Evolutionary conservation across 2,888 invertebrate genomes (phyloP), one percentile per base, ranked within the genome.

Genomic region (Caenorhabditis sp.): DNA sequence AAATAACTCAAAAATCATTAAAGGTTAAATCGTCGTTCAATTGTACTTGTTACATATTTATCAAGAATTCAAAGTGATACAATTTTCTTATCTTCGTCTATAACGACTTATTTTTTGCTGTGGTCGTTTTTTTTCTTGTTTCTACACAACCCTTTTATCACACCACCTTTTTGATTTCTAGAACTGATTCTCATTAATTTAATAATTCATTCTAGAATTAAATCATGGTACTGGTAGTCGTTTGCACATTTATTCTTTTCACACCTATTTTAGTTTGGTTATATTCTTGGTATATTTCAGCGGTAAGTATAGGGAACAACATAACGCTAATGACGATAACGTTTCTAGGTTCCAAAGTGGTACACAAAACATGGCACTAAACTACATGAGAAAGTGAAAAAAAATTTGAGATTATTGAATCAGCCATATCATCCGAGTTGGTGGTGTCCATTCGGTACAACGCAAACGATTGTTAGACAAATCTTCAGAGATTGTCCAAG

Each of bases 391-490:
- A 77, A 75, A 54, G 70, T 68, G 17, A 51, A 63, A 23, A 62
- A 53, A 24, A 73, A 79, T 62, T 58, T 78, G 19, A 66, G 66
- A 36, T 67, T 74, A 8, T 43, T 78, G 12, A 50, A 69, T 31
- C 63, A 76, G 50, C 43, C 43, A n/a, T 83, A 80, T 70, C 75
- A 74, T 59, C 83, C 83, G 14, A 77, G 79, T 19, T 83, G 82
- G 82, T 83, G 83, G 83, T 81, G 81, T 61, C 81, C 81, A 12
- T 78, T 72, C 51, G 83, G 83, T 12, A 69, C 69, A 43, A 71
- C 79, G 12, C 81, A 81, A 69, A 82, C 83, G 0, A 69, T 79
- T 36, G 77, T 78, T 36, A 63, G 83, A 21, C 79, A 81, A 58
- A 26, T 81, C 1, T 76, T 83, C 59, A 61, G 82, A 24, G 65